Percentiles rank a stretch among this genome's conserved stretches.
These are phyloP conservation scores for Melikaiella ostensackeni DNA, from an alignment of 2,888 invertebrate genomes.

Conservation along the genomic window DNA sequence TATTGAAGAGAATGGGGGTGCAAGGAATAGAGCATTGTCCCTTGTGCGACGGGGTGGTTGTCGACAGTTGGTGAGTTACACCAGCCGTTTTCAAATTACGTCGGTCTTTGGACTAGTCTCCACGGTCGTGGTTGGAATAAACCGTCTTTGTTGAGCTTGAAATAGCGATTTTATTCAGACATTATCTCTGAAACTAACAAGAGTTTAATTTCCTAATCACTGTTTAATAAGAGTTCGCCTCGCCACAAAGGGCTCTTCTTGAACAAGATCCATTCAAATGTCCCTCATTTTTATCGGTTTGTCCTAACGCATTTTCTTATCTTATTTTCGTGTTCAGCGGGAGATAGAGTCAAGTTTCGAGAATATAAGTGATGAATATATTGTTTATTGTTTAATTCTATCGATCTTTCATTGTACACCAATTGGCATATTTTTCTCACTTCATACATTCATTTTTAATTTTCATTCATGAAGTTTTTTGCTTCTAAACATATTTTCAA, in stretches of 20 bases:
- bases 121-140: conserved; percentile 43
- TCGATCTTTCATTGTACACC: too few relatives aligned
- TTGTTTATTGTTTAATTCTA: too few relatives aligned
- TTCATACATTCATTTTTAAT: too few relatives aligned
- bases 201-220: background rate
- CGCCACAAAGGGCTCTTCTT: background rate
- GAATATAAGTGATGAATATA: too few relatives aligned
- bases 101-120: conserved; percentile 42
- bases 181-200: conserved; percentile 11
- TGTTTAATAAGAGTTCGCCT: background rate
- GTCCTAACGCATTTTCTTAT: too few relatives aligned
- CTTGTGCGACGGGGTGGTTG: conserved; percentile 61
- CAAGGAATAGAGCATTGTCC: conserved; percentile 62
- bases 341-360: too few relatives aligned
- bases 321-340: too few relatives aligned
- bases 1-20: conserved; percentile 37
- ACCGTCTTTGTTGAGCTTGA: conserved; percentile 47
- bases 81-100: conserved; percentile 60
- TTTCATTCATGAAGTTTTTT: too few relatives aligned
- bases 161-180: conserved; percentile 34
- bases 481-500: too few relatives aligned
- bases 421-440: rapidly evolving
- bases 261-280: too few relatives aligned
- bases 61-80: conserved; percentile 67
- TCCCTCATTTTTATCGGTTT: too few relatives aligned